phyloP scores from a whole-genome alignment of 2,113 vertebrate species.

The Tragelaphus buxtoni region DNA sequence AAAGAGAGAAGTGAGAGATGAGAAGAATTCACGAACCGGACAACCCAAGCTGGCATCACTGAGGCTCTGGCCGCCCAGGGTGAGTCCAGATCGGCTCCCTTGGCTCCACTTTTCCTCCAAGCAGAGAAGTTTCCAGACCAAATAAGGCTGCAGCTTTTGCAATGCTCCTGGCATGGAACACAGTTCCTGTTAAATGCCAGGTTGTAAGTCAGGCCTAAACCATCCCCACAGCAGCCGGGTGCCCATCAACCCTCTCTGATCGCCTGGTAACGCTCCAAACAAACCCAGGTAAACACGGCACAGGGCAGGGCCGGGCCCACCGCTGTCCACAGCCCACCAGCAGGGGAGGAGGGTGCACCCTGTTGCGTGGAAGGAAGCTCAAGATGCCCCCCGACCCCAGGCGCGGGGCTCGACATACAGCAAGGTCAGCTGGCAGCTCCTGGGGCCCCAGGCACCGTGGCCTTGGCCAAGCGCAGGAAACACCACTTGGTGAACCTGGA shows the following conservation, averaged over 20 bases:
- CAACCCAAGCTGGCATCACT: background rate
- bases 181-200: background rate
- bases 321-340: background rate
- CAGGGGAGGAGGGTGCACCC: background rate
- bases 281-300: background rate
- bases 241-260: background rate
- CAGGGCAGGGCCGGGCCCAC: background rate
- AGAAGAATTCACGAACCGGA: fast-evolving
- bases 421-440: background rate
- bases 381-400: fast-evolving
- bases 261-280: background rate
- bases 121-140: slow-evolving; percentile 70
- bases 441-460: fast-evolving
- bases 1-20: too few species aligned
- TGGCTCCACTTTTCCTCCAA: background rate
- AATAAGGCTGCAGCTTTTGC: slow-evolving; percentile 62
- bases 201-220: background rate
- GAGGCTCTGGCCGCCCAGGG: background rate
- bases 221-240: background rate
- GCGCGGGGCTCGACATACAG: fast-evolving
- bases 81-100: background rate
- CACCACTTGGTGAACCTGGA: background rate
- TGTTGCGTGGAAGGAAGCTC: background rate
- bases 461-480: background rate
- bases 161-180: background rate